A percentile compares a stretch with the other conserved stretches of the same genome.
Evolutionary conservation across 2,888 invertebrate species (phyloP).

Genomic region (Microdon myrmicae): DNA sequence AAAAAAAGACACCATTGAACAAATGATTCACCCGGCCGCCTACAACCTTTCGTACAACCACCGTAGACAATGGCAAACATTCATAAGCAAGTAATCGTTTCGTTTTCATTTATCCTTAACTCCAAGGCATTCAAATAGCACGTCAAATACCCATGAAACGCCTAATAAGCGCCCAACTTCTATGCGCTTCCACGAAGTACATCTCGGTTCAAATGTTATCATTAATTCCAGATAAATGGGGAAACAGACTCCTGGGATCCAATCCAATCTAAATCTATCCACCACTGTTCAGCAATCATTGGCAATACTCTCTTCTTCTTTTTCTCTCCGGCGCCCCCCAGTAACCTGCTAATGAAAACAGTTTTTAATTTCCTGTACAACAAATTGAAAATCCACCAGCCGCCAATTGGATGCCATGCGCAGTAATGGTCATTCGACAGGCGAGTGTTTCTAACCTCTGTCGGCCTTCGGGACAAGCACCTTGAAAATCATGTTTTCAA

Average conservation of each 20-base stretch:
- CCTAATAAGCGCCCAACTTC: constrained; percentile 3
- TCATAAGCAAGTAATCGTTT: constrained; percentile 38
- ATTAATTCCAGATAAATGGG: constrained; percentile 32
- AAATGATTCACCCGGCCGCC: too few relatives aligned
- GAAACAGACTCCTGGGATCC: constrained; percentile 15
- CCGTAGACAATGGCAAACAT: constrained; percentile 36
- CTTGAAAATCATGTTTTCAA: constrained; percentile 32
- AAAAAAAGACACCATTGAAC: too few relatives aligned
- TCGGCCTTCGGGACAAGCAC: constrained; percentile 15
- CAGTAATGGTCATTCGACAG: neutral
- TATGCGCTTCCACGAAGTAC: constrained; percentile 10
- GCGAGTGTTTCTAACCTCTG: too few relatives aligned
- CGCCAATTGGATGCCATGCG: neutral
- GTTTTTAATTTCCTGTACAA: constrained; percentile 20
- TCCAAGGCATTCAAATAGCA: constrained; percentile 6
- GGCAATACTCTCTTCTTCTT: constrained; percentile 21
- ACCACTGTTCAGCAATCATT: constrained; percentile 19
- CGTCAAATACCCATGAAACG: constrained; percentile 15
- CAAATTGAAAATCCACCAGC: constrained; percentile 6
- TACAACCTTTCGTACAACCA: constrained; percentile 8
- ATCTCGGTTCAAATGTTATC: constrained; percentile 46
- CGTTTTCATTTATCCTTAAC: constrained; percentile 38
- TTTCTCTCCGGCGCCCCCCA: neutral
- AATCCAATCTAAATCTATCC: constrained; percentile 22
- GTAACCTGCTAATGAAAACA: too few relatives aligned